Percentiles rank a stretch among this genome's conserved stretches.
Conservation (phyloP, 2,113 vertebrate genomes). For the Sinosuthora webbiana region DNA sequence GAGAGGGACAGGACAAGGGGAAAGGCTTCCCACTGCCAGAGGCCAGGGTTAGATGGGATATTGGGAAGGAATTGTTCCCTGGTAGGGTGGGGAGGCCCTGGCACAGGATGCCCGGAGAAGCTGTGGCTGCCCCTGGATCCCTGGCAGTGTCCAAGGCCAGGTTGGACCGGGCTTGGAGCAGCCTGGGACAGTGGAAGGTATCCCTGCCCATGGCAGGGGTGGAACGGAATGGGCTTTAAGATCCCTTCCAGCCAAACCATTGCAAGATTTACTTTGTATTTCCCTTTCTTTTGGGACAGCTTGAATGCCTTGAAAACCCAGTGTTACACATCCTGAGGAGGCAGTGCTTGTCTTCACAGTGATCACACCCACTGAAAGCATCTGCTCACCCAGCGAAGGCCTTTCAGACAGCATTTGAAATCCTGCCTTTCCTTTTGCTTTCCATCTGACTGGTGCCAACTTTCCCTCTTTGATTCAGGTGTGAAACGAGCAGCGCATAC, state of each 20-base stretch:
- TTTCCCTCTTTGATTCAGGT: slow-evolving; percentile 74
- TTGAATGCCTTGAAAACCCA: background rate
- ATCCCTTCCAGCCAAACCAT: background rate
- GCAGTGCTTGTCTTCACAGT: background rate
- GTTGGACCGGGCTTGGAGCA: background rate
- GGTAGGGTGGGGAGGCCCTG: accelerated
- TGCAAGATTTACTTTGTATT: background rate
- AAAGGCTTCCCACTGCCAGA: background rate
- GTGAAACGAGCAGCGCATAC: slow-evolving; percentile 89
- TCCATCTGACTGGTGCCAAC: slow-evolving; percentile 14
- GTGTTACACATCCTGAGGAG: background rate
- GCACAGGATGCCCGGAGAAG: background rate
- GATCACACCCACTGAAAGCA: slow-evolving; percentile 36
- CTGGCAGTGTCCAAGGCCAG: background rate
- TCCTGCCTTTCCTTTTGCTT: background rate
- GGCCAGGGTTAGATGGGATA: accelerated
- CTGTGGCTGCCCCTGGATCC: background rate
- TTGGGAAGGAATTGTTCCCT: background rate
- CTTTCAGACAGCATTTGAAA: background rate
- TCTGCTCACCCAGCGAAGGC: slow-evolving; percentile 5
- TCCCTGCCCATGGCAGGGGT: background rate
- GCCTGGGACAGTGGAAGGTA: background rate
- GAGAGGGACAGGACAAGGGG: background rate
- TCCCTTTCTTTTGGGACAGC: background rate
- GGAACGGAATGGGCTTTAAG: accelerated